phyloP scores from a whole-genome alignment of 2,113 vertebrate genomes.

The Trematocara macrostoma region DNA sequence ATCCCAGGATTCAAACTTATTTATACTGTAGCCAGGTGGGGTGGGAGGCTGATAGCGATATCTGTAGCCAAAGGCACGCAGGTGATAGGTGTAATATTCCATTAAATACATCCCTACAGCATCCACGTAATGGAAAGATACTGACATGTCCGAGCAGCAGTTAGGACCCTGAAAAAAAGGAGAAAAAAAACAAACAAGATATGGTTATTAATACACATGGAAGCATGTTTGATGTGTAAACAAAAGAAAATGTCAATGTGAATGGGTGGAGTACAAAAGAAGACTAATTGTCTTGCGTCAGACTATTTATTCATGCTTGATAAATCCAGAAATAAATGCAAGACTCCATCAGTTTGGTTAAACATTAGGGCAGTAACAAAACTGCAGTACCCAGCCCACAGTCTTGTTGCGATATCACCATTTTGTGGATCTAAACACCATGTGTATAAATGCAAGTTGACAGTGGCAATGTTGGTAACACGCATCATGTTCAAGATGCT shows the following conservation, averaged over 20 bases:
- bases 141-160: slow-evolving; percentile 74
- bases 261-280: neutral
- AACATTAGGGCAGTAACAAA: neutral
- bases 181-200: neutral
- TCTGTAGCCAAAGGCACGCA: slow-evolving; percentile 71
- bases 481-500: neutral
- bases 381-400: neutral
- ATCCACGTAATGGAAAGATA: slow-evolving; percentile 77
- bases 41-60: slow-evolving; percentile 68
- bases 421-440: neutral
- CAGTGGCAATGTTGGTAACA: neutral
- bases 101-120: slow-evolving; percentile 60
- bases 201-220: neutral
- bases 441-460: neutral
- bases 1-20: neutral
- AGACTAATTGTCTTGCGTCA: neutral
- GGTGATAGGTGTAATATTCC: slow-evolving; percentile 75
- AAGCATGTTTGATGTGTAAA: neutral
- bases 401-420: neutral
- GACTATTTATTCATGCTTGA: neutral
- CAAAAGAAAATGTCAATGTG: neutral
- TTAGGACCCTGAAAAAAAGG: slow-evolving; percentile 60
- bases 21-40: neutral
- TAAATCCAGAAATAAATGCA: neutral
- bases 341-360: neutral